Conservation (phyloP, 2,888 invertebrate species). For the Sceliomorpha sp. region DNA sequence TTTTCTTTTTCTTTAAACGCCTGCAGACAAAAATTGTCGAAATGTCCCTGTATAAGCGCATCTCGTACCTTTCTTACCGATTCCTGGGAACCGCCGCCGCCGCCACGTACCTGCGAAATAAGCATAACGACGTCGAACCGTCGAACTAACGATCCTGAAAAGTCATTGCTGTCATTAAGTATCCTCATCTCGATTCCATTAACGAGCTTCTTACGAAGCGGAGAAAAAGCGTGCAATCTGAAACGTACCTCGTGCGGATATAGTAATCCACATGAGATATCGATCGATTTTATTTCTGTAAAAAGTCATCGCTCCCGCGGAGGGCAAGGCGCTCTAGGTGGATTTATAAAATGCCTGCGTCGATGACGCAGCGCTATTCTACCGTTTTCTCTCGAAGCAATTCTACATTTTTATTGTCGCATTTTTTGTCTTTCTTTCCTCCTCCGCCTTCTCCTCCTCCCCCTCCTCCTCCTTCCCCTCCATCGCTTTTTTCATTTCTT, state of each 20-base stretch:
- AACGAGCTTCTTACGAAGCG: conserved; percentile 20
- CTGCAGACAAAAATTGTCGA: conserved; percentile 16
- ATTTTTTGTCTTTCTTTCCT: conserved; percentile 18
- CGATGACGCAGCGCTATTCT: conserved; percentile 41
- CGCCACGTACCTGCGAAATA: conserved; percentile 2
- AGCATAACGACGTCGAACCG: conserved; percentile 6
- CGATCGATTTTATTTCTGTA: conserved; percentile 34
- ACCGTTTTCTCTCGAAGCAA: conserved; percentile 30
- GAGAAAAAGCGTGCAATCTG: conserved; percentile 30
- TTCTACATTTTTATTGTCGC: conserved; percentile 28
- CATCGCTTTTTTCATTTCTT: conserved; percentile 4
- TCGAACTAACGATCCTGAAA: conserved; percentile 31
- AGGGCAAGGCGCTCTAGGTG: conserved; percentile 13
- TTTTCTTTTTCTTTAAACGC: too few species aligned
- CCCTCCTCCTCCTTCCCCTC: neutral
- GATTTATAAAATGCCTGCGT: conserved; percentile 32
- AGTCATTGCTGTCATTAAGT: conserved; percentile 24
- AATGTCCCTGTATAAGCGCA: neutral
- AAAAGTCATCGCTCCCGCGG: conserved; percentile 27
- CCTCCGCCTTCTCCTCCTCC: too few species aligned
- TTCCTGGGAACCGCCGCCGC: too few species aligned
- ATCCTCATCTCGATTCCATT: conserved; percentile 32
- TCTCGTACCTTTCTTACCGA: conserved; percentile 8
- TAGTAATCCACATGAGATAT: conserved; percentile 31
- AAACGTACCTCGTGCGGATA: conserved; percentile 20